Evolutionary conservation across 1,140 invertebrate species (phyloP), one percentile per base, ranked within the genome.

Genomic region (Mylabris phalerata): DNA sequence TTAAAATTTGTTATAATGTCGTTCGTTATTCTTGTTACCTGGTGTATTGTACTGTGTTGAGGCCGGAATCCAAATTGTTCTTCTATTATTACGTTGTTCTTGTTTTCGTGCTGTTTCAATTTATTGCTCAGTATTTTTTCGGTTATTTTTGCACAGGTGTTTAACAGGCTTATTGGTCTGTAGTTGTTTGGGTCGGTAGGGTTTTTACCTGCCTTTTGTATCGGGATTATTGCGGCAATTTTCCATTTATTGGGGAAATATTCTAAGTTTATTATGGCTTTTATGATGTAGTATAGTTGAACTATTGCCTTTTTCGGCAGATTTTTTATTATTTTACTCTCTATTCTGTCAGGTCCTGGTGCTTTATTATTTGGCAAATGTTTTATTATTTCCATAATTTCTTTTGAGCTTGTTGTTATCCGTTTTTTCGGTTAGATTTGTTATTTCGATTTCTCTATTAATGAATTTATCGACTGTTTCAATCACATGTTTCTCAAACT

Each of bases 31-130:
- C 32, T 39, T 24, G 27, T 27, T 19, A 56, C 11, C 24, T 56
- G 19, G 9, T 47, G 25, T n/a, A 39, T 9, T 3, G 38, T 46
- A 24, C 10, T 40, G 38, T 11, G 10, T 3, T 48, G 19, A 4
- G 41, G 43, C 10, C 50, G 51, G 7, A 48, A 48, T 11, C 57
- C 48, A 2, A 48, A 51, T 52, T 48, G 57, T 9, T 57, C 59
- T 48, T 40, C 26, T 13, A 13, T 38, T 27, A 26, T 47, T 7
- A 55, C 27, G 32, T 57, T 57, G 1, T 48, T 61, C 13, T 61
- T 55, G 40, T 44, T 57, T 26, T 51, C 48, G 48, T 13, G 26
- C 47, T 50, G 10, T 38, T 10, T 50, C n/a, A 50, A 6, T 50
- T 32, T 38, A 5, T 50, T 50, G 10, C 38, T 9, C 7, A 50